Base-by-base conservation (phyloP, 1,140 invertebrate species). In the Rhagoletis pomonella region DNA sequence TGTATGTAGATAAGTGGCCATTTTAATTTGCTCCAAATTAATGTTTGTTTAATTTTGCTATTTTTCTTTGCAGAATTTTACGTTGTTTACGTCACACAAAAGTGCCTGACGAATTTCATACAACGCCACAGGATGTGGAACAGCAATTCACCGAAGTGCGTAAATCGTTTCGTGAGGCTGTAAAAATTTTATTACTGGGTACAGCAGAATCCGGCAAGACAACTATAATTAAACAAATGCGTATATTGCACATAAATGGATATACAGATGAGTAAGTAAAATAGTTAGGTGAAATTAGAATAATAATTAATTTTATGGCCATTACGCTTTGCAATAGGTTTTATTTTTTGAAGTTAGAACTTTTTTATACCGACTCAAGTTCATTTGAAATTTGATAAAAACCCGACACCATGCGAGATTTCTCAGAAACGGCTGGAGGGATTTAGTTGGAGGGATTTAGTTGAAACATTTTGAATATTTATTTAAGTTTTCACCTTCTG, bases 181-280 rank as follows among this genome's bases (percentile, higher is more conserved):
- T 96, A 10, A 96, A 96, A 92, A 93, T 96, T 47, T 91, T 96
- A 50, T 92, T 96, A 0, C 90, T 96, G 4, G 96, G 96, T 65
- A 95, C 95, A 0, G 95, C 95, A 1, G 96, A 96, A 89, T 95
- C 95, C 39, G 96, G 96, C 12, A 97, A 97, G 91, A 96, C 96
- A 0, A 97, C 96, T 0, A 97, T 97, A 64, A 95, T 97, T 17
- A 97, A 97, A 90, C 97, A 97, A 93, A 97, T 97, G 96, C 96
- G 96, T 91, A 97, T 97, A 89, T 92, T 97, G 67, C 96, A 97
- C 89, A 95, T 96, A 58, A 95, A 96, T 89, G 96, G 96, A 86
- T 97, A 96, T 89, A 94, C 94, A 19, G 92, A 94, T 39, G 94
- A 94, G 96, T 96, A 94, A 93, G 92, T 94, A 29, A 29, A 29